A percentile compares a stretch with the other conserved stretches of the same genome.
phyloP scores from a whole-genome alignment of 64 coral and sea anemone species.

The Anthopleura sola region DNA sequence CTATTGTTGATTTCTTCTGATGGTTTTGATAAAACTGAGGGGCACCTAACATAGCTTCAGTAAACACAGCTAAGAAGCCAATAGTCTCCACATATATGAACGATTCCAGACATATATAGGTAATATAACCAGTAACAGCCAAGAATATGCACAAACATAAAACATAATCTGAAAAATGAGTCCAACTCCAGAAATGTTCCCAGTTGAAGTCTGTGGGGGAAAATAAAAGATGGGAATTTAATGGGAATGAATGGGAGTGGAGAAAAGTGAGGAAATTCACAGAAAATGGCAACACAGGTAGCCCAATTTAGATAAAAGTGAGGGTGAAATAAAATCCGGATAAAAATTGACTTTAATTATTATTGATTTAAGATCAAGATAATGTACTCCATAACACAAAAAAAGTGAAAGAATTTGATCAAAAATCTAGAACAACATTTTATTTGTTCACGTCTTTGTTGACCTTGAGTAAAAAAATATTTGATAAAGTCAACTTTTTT shows the following conservation, averaged over 20 bases:
- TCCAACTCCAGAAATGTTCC: conserved; percentile 96
- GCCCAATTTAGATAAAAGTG: too few species aligned
- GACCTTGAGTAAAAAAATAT: too few species aligned
- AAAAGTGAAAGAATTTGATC: too few species aligned
- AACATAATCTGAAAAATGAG: conserved; percentile 91
- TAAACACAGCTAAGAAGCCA: conserved; percentile 97
- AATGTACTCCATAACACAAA: too few species aligned
- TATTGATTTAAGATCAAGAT: too few species aligned
- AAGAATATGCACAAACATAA: conserved; percentile 81
- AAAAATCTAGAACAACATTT: too few species aligned
- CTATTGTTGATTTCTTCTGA: conserved; percentile 81
- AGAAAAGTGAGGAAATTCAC: too few species aligned
- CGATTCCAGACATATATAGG: conserved; percentile 78
- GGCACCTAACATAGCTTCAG: conserved; percentile 93
- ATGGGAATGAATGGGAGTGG: neutral
- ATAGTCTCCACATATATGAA: conserved; percentile 70
- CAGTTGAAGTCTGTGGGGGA: conserved; percentile 64
- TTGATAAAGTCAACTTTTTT: too few species aligned
- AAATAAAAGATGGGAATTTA: neutral
- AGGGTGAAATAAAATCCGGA: too few species aligned
- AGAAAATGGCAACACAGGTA: too few species aligned
- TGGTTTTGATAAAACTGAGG: conserved; percentile 95
- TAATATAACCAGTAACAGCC: conserved; percentile 84
- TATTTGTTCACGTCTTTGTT: too few species aligned
- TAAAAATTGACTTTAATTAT: too few species aligned